Evolutionary conservation across 2,888 invertebrate species (phyloP).

Genomic region (Dysmachus trigonus): DNA sequence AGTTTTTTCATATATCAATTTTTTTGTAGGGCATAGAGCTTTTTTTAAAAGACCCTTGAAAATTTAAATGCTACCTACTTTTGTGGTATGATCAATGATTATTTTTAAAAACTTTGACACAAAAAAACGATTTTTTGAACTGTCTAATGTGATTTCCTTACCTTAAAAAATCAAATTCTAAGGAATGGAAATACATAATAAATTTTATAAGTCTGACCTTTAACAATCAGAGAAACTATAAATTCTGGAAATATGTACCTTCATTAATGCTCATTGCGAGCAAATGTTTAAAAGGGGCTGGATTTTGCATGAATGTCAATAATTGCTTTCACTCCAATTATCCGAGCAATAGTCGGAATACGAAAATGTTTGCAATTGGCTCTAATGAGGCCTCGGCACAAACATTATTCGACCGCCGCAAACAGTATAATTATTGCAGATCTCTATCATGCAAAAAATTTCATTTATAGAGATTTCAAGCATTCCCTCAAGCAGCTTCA

Average conservation of each 20-base stretch:
- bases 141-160: too few species aligned
- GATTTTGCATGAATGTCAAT: neutral
- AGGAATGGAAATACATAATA: neutral
- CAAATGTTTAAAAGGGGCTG: neutral
- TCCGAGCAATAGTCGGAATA: neutral
- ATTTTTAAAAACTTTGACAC: too few species aligned
- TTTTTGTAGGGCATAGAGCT: too few species aligned
- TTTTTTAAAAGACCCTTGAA: too few species aligned
- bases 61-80: too few species aligned
- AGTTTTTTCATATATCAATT: too few species aligned
- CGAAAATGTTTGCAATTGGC: neutral
- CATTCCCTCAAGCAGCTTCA: neutral
- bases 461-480: neutral
- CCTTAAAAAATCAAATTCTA: too few species aligned
- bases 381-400: neutral
- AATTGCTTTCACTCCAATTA: neutral
- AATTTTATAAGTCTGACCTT: neutral
- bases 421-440: neutral
- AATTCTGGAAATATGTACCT: neutral
- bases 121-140: too few species aligned
- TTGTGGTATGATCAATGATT: too few species aligned
- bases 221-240: neutral
- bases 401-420: neutral
- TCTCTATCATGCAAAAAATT: neutral
- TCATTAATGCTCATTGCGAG: neutral